Evolutionary conservation across 1,140 invertebrate species (phyloP).

Genomic region (Trypoxylus dichotomus): DNA sequence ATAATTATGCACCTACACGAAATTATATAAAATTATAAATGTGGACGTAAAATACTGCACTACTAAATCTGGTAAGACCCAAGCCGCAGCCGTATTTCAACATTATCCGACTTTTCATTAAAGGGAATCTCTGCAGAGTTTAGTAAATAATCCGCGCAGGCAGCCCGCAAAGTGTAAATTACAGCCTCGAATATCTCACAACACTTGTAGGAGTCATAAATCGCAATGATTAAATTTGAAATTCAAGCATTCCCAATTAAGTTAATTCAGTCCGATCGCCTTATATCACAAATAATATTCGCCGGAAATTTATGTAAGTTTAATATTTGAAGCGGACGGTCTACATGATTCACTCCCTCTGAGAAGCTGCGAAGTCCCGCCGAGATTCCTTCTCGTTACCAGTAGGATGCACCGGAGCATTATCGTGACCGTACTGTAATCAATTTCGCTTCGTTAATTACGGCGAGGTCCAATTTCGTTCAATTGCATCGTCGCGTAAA

Average conservation of each 20-base stretch:
- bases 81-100: conserved; percentile 1
- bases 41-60: not conserved
- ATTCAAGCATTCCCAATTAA: conserved; percentile 19
- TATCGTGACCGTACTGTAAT: not conserved
- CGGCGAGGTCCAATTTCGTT: not conserved
- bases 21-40: not conserved
- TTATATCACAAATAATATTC: conserved; percentile 19
- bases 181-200: conserved; percentile 5
- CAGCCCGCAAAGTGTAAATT: not conserved
- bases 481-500: conserved; percentile 5
- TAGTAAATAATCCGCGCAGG: conserved; percentile 12
- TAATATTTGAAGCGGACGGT: not conserved
- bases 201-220: conserved; percentile 17
- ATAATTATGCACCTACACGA: not conserved
- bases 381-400: not conserved
- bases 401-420: not conserved
- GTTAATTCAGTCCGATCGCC: conserved; percentile 13
- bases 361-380: not conserved
- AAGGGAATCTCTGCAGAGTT: conserved; percentile 13
- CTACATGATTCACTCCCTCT: not conserved
- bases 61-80: not conserved
- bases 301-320: conserved; percentile 3
- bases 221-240: conserved; percentile 7
- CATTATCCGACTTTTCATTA: conserved; percentile 20
- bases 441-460: conserved; percentile 8